A percentile compares a stretch with the other conserved stretches of the same genome.
Conservation (phyloP, 2,888 invertebrate species). For the Notodonta ziczac region DNA sequence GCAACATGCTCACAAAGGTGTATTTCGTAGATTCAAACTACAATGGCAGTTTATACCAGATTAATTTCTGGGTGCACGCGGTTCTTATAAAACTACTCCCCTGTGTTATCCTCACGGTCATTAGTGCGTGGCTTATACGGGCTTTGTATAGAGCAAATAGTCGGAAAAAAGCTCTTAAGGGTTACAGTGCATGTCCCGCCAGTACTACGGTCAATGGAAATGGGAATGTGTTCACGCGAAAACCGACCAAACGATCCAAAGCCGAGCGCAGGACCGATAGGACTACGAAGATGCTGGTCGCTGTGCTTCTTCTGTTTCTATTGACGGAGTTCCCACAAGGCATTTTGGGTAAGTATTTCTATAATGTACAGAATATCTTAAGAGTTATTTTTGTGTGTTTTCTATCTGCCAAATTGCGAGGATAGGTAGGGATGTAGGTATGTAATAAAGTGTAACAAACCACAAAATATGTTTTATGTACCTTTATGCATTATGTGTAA, state of each 20-base stretch:
- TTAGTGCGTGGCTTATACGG: conserved; percentile 89
- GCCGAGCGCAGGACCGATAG: conserved; percentile 86
- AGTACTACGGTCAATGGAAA: conserved; percentile 65
- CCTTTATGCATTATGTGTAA: not conserved
- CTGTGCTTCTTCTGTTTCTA: conserved; percentile 93
- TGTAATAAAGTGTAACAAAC: not conserved
- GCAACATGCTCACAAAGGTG: conserved; percentile 62
- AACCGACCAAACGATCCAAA: conserved; percentile 71
- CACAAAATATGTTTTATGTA: not conserved
- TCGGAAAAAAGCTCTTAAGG: conserved; percentile 86
- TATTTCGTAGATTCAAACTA: conserved; percentile 83
- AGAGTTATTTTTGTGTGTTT: not conserved
- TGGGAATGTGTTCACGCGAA: conserved; percentile 71
- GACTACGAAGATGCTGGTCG: conserved; percentile 95
- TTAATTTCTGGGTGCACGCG: conserved; percentile 93
- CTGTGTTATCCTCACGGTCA: conserved; percentile 90
- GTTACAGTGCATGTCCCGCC: conserved; percentile 73
- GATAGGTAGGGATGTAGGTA: not conserved
- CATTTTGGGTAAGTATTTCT: conserved; percentile 82
- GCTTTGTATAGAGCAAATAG: conserved; percentile 88
- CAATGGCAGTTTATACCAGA: conserved; percentile 85
- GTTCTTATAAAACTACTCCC: conserved; percentile 92
- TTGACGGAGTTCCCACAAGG: conserved; percentile 96
- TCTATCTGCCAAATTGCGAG: no score
- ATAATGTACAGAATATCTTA: not conserved